These are phyloP conservation scores for Agelaius phoeniceus DNA, from an alignment of 2,113 vertebrate species.

Conservation along the genomic window DNA sequence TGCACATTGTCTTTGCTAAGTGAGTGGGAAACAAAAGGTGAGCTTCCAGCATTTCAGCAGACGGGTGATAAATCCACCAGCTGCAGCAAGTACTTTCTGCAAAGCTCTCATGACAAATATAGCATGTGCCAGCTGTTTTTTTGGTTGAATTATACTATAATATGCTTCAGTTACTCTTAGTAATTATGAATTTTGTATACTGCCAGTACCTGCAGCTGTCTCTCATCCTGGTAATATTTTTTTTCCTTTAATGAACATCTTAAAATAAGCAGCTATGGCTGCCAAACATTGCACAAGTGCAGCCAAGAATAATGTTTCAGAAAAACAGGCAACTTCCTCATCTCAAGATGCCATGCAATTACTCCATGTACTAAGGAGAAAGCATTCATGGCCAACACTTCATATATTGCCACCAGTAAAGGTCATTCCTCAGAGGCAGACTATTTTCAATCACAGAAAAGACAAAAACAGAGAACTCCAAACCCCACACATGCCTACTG, in stretches of 20 bases:
- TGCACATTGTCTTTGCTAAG: conserved; percentile 18
- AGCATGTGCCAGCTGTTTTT: conserved; percentile 76
- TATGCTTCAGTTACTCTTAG: conserved; percentile 79
- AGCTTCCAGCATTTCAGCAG: conserved; percentile 43
- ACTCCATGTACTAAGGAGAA: not conserved
- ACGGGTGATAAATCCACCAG: conserved; percentile 62
- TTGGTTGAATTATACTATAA: conserved; percentile 70
- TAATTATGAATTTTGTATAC: conserved; percentile 76
- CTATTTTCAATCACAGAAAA: not conserved
- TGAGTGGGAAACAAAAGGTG: conserved; percentile 70
- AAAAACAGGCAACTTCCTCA: conserved; percentile 19
- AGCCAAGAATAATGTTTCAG: conserved; percentile 67
- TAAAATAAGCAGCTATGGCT: conserved; percentile 63
- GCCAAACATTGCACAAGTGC: conserved; percentile 67
- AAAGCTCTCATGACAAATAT: conserved; percentile 71
- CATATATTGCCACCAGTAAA: not conserved
- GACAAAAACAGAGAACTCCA: not conserved
- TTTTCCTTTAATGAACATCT: conserved; percentile 62
- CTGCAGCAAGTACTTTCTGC: conserved; percentile 58
- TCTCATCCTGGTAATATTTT: conserved; percentile 64
- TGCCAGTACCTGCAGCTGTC: conserved; percentile 81
- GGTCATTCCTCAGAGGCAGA: not conserved
- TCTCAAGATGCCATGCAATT: conserved; percentile 15
- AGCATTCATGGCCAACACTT: not conserved
- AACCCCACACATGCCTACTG: not conserved